Base-by-base conservation (phyloP, 2,797 vertebrate species). In the Ceryle rudis region DNA sequence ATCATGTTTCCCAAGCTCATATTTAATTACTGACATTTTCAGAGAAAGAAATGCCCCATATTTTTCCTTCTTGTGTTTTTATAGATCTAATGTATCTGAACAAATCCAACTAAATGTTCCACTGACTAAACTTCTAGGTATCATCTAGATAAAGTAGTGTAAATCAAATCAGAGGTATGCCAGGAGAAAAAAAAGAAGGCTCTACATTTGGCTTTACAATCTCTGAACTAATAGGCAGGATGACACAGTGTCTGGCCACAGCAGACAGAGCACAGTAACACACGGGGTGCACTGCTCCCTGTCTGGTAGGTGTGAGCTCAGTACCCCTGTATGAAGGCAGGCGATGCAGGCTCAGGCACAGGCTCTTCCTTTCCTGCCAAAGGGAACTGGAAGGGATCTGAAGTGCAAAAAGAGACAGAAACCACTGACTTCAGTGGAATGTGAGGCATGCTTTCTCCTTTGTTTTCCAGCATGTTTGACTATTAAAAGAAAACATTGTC, bases 401-500 rank as follows among this genome's bases (percentile, higher is more conserved):
- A 80, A 95, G 62, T 65, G 80, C 82, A 93, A 90, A 95, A 92
- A 91, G 87, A 96, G 89, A 72, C 85, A 92, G 84, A 96, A 97
- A 96, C 95, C 95, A 93, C 96, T 94, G 95, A 90, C 93, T 95
- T 91, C 85, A 90, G 73, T 93, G 95, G 95, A 97, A 97, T 96
- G 95, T 22, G 39, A 95, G 46, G 73, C 87, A 96, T 70, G 77
- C 67, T 86, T 89, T 82, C 84, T 55, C 83, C 71, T 97, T 96
- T 91, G 87, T 95, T 94, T 96, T 88, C 85, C 82, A 93, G 91
- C 58, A 61, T 90, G 83, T 93, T 94, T 82, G 84, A 75, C 79
- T 91, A 18, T 73, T 97, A 75, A 91, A 94, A 91, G 72, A 86
- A 95, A 96, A 91, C 35, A 70, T 1, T 75, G 73, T 95, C 64